Percentiles rank a stretch among this genome's conserved stretches.
Conservation (phyloP, 2,888 invertebrate genomes). For the Erebia palarica region DNA sequence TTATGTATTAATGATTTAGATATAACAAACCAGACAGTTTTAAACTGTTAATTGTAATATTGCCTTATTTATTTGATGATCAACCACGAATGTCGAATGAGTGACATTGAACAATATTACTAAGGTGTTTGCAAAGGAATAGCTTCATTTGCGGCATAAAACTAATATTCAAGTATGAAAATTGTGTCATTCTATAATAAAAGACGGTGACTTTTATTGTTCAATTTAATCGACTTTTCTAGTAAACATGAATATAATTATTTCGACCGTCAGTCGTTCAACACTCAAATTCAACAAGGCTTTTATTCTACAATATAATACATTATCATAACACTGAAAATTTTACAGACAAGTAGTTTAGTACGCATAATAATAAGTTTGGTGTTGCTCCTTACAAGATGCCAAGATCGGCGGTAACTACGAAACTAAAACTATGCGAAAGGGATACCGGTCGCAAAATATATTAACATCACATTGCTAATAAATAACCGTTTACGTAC, state of each 20-base stretch:
- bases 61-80: constrained; percentile 3
- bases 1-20: constrained; percentile 14
- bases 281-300: constrained; percentile 1
- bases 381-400: constrained; percentile 75
- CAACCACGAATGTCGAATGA: neutral
- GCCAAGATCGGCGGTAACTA: constrained; percentile 71
- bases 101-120: neutral
- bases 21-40: constrained; percentile 23
- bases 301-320: constrained; percentile 13
- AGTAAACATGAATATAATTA: neutral
- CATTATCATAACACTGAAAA: constrained; percentile 17
- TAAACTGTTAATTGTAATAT: neutral
- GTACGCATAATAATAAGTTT: constrained; percentile 47
- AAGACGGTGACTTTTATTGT: no score
- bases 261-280: neutral
- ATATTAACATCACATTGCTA: constrained; percentile 49
- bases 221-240: neutral
- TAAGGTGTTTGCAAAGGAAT: neutral
- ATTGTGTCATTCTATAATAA: no score
- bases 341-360: constrained; percentile 23
- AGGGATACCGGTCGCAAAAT: constrained; percentile 50
- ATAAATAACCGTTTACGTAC: constrained; percentile 8
- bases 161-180: no score
- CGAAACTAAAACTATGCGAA: constrained; percentile 57
- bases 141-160: no score